These are phyloP conservation scores for Teleogryllus occipitalis DNA, from an alignment of 1,140 invertebrate genomes.

Conservation along the genomic window DNA sequence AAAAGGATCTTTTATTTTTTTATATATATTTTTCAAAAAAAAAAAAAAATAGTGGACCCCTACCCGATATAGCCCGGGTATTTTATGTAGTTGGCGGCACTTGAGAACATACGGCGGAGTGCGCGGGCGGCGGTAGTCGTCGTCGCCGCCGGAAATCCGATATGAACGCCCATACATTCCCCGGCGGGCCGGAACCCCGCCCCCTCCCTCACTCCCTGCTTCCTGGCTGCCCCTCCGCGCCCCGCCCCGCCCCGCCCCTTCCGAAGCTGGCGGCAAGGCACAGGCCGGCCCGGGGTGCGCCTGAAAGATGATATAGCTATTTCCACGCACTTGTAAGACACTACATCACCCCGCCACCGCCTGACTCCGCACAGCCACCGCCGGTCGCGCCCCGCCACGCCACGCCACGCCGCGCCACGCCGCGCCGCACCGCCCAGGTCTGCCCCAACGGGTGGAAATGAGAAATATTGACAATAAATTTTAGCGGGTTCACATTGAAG, in stretches of 20 bases:
- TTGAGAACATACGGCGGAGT: not conserved
- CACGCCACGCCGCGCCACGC: too few relatives aligned
- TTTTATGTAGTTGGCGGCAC: conserved; percentile 11
- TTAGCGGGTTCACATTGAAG: not conserved
- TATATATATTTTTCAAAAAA: not conserved
- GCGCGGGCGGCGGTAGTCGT: not conserved
- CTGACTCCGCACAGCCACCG: not conserved
- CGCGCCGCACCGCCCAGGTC: not conserved
- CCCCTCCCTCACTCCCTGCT: too few relatives aligned
- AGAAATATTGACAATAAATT: not conserved
- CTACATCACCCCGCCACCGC: not conserved
- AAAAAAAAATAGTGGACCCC: conserved; percentile 9
- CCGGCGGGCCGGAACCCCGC: not conserved
- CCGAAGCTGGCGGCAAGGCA: too few relatives aligned
- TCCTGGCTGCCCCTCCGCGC: too few relatives aligned
- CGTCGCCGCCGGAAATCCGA: not conserved
- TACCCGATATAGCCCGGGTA: conserved; percentile 8
- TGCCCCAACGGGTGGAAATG: not conserved
- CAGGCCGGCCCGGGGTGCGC: too few relatives aligned
- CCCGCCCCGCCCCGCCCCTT: too few relatives aligned
- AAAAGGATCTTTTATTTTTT: conserved; percentile 1
- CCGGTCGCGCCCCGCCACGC: too few relatives aligned
- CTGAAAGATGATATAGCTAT: conserved; percentile 1
- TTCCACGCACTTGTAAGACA: conserved; percentile 3
- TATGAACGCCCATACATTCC: conserved; percentile 12